A percentile compares a stretch with the other conserved stretches of the same genome.
Evolutionary conservation across 2,888 invertebrate genomes (phyloP).

Genomic region (Thumatha senex): DNA sequence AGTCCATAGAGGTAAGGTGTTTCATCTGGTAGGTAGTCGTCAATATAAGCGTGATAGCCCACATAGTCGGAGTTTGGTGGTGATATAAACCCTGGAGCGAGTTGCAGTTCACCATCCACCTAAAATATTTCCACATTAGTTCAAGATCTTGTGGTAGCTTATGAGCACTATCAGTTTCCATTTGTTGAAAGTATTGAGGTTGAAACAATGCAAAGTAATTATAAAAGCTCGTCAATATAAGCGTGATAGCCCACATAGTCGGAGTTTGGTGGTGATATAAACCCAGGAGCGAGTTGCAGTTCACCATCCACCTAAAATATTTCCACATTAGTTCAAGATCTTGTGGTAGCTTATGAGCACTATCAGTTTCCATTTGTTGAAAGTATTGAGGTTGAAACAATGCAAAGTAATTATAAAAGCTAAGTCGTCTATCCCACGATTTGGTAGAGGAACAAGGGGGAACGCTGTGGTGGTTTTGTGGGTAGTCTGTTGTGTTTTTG

Average conservation of each 20-base stretch:
- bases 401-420: too few species aligned
- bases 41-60: slow-evolving; percentile 94
- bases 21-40: slow-evolving; percentile 93
- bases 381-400: too few species aligned
- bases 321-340: not conserved
- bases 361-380: too few species aligned
- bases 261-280: slow-evolving; percentile 93
- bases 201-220: too few species aligned
- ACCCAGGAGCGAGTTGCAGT: slow-evolving; percentile 90
- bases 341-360: too few species aligned
- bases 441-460: too few species aligned
- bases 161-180: too few species aligned
- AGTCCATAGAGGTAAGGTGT: slow-evolving; percentile 95
- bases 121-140: slow-evolving; percentile 35
- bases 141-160: not conserved
- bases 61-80: slow-evolving; percentile 95
- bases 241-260: slow-evolving; percentile 94
- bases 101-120: slow-evolving; percentile 92
- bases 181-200: too few species aligned
- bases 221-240: slow-evolving; percentile 96
- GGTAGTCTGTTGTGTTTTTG: too few species aligned
- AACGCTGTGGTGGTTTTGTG: too few species aligned
- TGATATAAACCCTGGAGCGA: slow-evolving; percentile 93
- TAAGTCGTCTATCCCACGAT: too few species aligned
- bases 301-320: slow-evolving; percentile 90